Percentiles rank a stretch among this genome's conserved stretches.
Evolutionary conservation across 2,113 vertebrate species (phyloP).

Genomic region (Ceratotherium simum): DNA sequence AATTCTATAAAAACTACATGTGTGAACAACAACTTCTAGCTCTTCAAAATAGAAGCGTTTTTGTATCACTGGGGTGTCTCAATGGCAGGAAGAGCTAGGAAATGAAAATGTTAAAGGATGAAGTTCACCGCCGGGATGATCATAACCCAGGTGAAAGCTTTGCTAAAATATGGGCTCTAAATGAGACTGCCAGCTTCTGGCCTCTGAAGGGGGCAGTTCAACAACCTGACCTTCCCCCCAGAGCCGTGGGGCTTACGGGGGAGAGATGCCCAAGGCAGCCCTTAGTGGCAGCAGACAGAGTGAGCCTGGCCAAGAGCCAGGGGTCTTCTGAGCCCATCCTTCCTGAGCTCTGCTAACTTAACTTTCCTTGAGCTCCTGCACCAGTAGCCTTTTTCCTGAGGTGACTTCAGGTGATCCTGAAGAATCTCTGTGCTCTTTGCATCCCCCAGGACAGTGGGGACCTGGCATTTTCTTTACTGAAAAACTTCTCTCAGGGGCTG

Average conservation of each 20-base stretch:
- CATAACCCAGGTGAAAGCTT: neutral
- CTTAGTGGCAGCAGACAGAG: neutral
- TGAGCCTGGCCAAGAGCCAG: fast-evolving
- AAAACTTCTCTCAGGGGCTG: too few relatives aligned
- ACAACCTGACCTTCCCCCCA: neutral
- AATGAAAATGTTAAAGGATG: neutral
- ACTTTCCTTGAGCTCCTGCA: neutral
- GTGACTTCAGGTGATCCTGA: too few relatives aligned
- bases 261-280: neutral
- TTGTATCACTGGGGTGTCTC: neutral
- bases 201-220: neutral
- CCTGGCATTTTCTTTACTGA: neutral
- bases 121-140: neutral
- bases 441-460: neutral
- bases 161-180: too few relatives aligned
- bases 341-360: neutral
- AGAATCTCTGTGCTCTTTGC: neutral
- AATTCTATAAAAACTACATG: neutral
- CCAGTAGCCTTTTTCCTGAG: neutral
- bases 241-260: fast-evolving
- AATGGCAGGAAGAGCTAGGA: neutral
- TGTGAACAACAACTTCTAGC: neutral
- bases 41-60: neutral
- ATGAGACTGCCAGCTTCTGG: neutral
- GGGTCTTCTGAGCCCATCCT: neutral